Percentiles rank a stretch among this genome's conserved stretches.
Evolutionary conservation across 2,888 invertebrate species (phyloP).

Genomic region (Drymonia ruficornis): DNA sequence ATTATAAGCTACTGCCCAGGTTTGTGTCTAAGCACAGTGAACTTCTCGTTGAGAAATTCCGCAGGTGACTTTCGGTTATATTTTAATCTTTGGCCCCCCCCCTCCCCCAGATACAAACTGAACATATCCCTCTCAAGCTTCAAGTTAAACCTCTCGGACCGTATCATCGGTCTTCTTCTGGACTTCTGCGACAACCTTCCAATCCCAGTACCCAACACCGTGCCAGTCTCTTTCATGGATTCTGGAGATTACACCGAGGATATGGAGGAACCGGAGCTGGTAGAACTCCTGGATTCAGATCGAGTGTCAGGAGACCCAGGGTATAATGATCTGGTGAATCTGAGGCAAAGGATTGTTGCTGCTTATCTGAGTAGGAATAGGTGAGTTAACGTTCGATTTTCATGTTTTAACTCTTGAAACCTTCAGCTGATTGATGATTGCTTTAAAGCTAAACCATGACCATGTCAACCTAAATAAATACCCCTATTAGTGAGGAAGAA

Average conservation of each 20-base stretch:
- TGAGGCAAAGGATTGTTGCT: slow-evolving; percentile 74
- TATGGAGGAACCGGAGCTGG: slow-evolving; percentile 58
- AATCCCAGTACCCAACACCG: slow-evolving; percentile 73
- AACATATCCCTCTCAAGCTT: slow-evolving; percentile 89
- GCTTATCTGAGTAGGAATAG: slow-evolving; percentile 71
- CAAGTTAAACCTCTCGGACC: slow-evolving; percentile 91
- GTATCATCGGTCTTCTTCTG: slow-evolving; percentile 86
- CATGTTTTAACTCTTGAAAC: too few relatives aligned
- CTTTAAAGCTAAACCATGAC: too few relatives aligned
- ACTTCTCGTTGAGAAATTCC: not conserved
- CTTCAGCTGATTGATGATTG: not conserved
- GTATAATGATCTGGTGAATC: slow-evolving; percentile 64
- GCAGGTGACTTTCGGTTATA: not conserved
- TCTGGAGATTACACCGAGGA: slow-evolving; percentile 72
- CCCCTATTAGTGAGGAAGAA: too few relatives aligned
- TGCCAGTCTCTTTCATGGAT: slow-evolving; percentile 76
- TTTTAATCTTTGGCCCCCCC: not conserved
- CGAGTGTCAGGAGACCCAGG: slow-evolving; percentile 68
- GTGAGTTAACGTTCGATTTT: too few relatives aligned
- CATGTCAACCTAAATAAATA: too few relatives aligned
- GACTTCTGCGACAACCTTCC: slow-evolving; percentile 85
- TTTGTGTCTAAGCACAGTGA: slow-evolving; percentile 37
- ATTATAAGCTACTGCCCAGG: slow-evolving; percentile 88
- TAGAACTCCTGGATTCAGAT: slow-evolving; percentile 56
- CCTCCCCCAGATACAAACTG: slow-evolving; percentile 89